Percentiles rank a stretch among this genome's conserved stretches.
phyloP scores from a whole-genome alignment of 2,888 invertebrate genomes.

The Andrena bicolor region DNA sequence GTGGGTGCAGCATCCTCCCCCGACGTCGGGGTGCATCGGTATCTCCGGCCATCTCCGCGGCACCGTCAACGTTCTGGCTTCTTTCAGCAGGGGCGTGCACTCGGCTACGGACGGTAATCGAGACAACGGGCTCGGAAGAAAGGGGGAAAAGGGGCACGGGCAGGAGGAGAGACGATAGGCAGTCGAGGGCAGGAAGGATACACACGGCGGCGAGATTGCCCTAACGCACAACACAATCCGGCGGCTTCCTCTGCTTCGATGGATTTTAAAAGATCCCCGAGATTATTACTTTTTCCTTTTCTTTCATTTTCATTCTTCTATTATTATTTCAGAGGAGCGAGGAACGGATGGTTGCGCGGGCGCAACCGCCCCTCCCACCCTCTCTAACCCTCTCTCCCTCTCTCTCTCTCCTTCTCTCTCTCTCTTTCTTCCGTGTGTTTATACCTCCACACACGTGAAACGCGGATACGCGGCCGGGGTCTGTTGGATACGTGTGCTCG shows the following conservation, averaged over 20 bases:
- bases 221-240: conserved; percentile 84
- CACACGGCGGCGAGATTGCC: conserved; percentile 70
- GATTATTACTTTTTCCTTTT: conserved; percentile 85
- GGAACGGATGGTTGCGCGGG: conserved; percentile 69
- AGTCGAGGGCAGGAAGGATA: conserved; percentile 45
- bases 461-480: conserved; percentile 28
- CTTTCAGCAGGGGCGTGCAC: conserved; percentile 57
- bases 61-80: conserved; percentile 49
- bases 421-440: conserved; percentile 34
- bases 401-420: conserved; percentile 1
- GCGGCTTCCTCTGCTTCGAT: conserved; percentile 84
- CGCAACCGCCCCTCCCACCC: conserved; percentile 41
- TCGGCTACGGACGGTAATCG: conserved; percentile 29
- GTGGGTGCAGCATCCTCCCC: conserved; percentile 25
- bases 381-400: neutral
- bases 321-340: conserved; percentile 81
- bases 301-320: conserved; percentile 82
- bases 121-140: conserved; percentile 28
- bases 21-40: conserved; percentile 32
- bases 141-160: conserved; percentile 28
- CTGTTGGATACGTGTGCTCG: conserved; percentile 32
- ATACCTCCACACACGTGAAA: conserved; percentile 39
- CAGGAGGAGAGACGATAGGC: conserved; percentile 9
- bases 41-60: conserved; percentile 33
- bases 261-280: conserved; percentile 85